phyloP scores from a whole-genome alignment of 2,797 vertebrate genomes.

The Rhinogobio ventralis region DNA sequence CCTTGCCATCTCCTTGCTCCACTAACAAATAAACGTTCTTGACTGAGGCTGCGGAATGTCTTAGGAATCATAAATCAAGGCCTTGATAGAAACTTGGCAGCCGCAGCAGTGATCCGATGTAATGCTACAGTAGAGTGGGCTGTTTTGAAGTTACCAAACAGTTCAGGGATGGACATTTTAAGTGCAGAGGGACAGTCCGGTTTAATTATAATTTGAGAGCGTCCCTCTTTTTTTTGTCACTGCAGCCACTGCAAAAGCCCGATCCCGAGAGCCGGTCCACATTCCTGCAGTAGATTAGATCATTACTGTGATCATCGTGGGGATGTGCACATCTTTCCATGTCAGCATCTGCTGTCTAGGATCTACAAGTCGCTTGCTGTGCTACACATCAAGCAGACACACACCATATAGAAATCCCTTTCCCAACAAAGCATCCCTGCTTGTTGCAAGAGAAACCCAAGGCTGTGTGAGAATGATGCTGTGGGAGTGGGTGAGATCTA shows the following conservation, averaged over 20 bases:
- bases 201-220: slow-evolving; percentile 10
- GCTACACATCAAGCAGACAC: slow-evolving; percentile 25
- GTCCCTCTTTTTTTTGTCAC: neutral
- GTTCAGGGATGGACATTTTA: neutral
- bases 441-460: slow-evolving; percentile 38
- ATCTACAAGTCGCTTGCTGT: slow-evolving; percentile 48
- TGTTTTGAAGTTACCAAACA: slow-evolving; percentile 51
- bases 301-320: slow-evolving; percentile 68
- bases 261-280: slow-evolving; percentile 49
- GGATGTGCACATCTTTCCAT: slow-evolving; percentile 62
- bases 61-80: slow-evolving; percentile 94
- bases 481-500: slow-evolving; percentile 61
- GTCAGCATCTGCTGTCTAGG: slow-evolving; percentile 54
- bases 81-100: slow-evolving; percentile 94
- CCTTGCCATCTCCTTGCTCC: slow-evolving; percentile 87
- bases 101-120: slow-evolving; percentile 80
- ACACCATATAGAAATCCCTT: slow-evolving; percentile 37
- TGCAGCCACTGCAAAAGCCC: neutral
- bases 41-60: slow-evolving; percentile 89
- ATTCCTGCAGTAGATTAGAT: slow-evolving; percentile 68
- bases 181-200: neutral
- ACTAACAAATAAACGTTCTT: slow-evolving; percentile 92
- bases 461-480: slow-evolving; percentile 54
- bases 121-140: slow-evolving; percentile 85
- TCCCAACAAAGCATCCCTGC: slow-evolving; percentile 47